Conservation (phyloP, 1,140 invertebrate genomes). For the Calliopsis andreniformis region DNA sequence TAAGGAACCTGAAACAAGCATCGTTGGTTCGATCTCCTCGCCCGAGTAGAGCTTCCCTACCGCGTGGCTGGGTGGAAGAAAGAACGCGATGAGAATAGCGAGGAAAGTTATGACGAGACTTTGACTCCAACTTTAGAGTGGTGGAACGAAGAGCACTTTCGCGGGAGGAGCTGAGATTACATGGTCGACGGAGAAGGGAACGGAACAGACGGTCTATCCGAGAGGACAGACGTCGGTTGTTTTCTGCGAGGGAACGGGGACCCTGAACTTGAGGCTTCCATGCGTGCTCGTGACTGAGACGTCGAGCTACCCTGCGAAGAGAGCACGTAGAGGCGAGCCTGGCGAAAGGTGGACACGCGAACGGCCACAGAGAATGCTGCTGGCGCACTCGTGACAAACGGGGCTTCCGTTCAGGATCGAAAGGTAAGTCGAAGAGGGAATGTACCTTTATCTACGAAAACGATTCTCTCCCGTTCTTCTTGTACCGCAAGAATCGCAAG, state of each 20-base stretch:
- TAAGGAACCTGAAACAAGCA: background rate
- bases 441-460: background rate
- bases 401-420: constrained; percentile 58
- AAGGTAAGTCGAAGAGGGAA: constrained; percentile 42
- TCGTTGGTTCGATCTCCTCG: background rate
- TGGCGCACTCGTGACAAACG: constrained; percentile 64
- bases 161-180: constrained; percentile 25
- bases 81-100: background rate
- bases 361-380: constrained; percentile 49
- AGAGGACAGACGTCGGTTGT: background rate
- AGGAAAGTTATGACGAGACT: background rate
- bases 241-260: background rate
- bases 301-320: background rate
- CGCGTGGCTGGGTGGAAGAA: background rate
- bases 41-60: background rate
- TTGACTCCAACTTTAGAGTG: background rate
- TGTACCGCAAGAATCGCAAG: background rate
- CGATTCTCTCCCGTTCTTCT: background rate
- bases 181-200: background rate
- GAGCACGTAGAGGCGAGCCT: constrained; percentile 6
- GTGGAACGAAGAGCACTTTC: constrained; percentile 6
- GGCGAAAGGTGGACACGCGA: constrained; percentile 22
- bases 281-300: background rate
- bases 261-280: constrained; percentile 6
- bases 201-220: background rate